A percentile compares a stretch with the other conserved stretches of the same genome.
These are phyloP conservation scores for Synanthedon myopaeformis DNA, from an alignment of 2,888 invertebrate species.

Conservation along the genomic window DNA sequence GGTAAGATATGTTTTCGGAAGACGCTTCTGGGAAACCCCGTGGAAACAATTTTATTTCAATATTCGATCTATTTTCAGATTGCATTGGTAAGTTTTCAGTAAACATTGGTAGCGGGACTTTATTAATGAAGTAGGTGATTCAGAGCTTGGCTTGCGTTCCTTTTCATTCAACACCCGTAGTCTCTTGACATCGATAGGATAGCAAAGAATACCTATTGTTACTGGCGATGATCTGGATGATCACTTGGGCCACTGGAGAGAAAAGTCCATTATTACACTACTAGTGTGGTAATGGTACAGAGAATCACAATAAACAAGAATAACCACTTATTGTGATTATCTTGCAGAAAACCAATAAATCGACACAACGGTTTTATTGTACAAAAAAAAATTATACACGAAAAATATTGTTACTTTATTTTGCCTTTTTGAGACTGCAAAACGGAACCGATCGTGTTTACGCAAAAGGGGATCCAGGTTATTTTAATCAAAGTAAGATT, in stretches of 20 bases:
- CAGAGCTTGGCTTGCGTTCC: slow-evolving; percentile 40
- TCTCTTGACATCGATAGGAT: not conserved
- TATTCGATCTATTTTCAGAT: not conserved
- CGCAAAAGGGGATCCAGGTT: slow-evolving; percentile 14
- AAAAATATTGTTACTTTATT: not conserved
- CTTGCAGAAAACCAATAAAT: too few species aligned
- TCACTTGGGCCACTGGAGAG: too few species aligned
- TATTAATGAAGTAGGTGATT: slow-evolving; percentile 54
- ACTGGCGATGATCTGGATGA: too few species aligned
- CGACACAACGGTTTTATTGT: too few species aligned
- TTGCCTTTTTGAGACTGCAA: not conserved
- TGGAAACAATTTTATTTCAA: not conserved
- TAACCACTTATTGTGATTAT: too few species aligned
- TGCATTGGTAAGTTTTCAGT: not conserved
- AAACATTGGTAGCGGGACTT: slow-evolving; percentile 10
- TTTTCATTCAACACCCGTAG: slow-evolving; percentile 27
- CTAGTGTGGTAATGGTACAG: too few species aligned
- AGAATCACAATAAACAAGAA: too few species aligned
- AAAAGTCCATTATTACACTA: too few species aligned
- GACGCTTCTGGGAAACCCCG: not conserved
- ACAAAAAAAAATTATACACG: too few species aligned
- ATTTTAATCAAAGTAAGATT: slow-evolving; percentile 10
- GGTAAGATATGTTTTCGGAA: too few species aligned
- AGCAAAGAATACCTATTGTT: not conserved
- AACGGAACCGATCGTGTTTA: not conserved